Evolutionary conservation across 1,140 invertebrate genomes (phyloP), one percentile per base, ranked within the genome.

Genomic region (Hypsibius dujardini): DNA sequence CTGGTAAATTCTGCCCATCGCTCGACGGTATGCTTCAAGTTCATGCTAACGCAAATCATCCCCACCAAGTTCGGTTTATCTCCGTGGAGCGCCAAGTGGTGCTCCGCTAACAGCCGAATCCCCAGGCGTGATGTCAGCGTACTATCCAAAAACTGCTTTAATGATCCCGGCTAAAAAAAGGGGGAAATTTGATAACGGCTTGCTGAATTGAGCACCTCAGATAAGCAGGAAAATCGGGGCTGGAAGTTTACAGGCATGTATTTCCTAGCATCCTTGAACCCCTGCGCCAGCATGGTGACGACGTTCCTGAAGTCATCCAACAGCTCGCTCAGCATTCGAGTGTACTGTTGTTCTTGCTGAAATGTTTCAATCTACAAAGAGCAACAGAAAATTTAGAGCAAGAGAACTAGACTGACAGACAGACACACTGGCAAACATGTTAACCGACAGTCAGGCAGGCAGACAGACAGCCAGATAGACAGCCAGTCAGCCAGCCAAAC

Each of bases 51-150:
- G 76, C 83, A 81, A 71, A 85, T 84, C 56, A 85, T 84, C n/a
- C 84, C 84, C n/a, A 85, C 82, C 76, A 82, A 81, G 76, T 83
- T 83, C n/a, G 82, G 78, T 82, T 84, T 83, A 74, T 84, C 81
- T 71, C 83, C 80, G 59, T 81, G 78, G 1, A 85, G 75, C 12
- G 81, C 79, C 47, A 85, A 76, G 75, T 85, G 84, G 28, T 85
- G 84, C 70, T 84, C 83, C 28, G 80, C 81, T 67, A 85, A 74
- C 79, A 85, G 82, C 46, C 84, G 77, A 46, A 85, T 81, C 28
- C 83, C 83, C 1, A 85, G 77, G 28, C 84, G 77, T 15, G 84
- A 85, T 12, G 84, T 85, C 59, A 85, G 74, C 1, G 81, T 84
- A 46, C 79, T 75, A 74, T 84, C 83, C 71, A 84, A 75, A 76